Base-by-base conservation (phyloP, 2,797 vertebrate genomes). In the Sebastes miniatus region DNA sequence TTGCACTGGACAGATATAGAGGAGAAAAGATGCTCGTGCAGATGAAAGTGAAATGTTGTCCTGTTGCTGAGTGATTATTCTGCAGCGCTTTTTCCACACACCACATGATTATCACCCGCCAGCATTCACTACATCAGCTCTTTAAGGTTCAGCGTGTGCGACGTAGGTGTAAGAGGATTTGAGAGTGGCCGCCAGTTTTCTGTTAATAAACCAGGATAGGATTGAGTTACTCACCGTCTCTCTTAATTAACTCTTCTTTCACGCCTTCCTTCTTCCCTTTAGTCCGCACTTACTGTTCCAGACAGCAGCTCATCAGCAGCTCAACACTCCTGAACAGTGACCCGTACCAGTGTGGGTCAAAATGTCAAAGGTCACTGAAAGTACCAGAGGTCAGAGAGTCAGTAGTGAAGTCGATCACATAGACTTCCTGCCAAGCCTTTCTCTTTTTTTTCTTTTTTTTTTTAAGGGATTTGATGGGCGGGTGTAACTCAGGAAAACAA, bases 321-420 rank as follows among this genome's bases (percentile, higher is more conserved):
- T 77, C 52, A 67, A 4, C 11, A 61, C 58, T 77, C 9, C 70
- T 63, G 78, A 59, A 84, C 59, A 57, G 58, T 56, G 66, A 86
- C 70, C 75, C 64, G 3, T 32, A 54, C 27, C 20, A 31, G 65
- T 71, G 67, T 61, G 68, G 72, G 77, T 80, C 88, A 80, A 24
- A 24, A 85, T 43, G 85, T 82, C 74, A 83, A 27, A 79, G 79
- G 71, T 84, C 74, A 77, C 4, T 31, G 54, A 78, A 81, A 69
- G 57, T 82, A 69, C 47, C 14, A 20, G 20, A 69, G 69, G 56
- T 86, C 73, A 84, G 47, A 62, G 20, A 63, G 14, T 79, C 24
- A 29, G 8, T 14, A 7, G 54, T 68, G 24, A 63, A 72, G 57
- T 36, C 66, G 27, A 67, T 83, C n/a, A 29, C 47, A 70, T 29